Base-by-base conservation (phyloP, 2,797 vertebrate genomes). In the Lophotriccus pileatus region DNA sequence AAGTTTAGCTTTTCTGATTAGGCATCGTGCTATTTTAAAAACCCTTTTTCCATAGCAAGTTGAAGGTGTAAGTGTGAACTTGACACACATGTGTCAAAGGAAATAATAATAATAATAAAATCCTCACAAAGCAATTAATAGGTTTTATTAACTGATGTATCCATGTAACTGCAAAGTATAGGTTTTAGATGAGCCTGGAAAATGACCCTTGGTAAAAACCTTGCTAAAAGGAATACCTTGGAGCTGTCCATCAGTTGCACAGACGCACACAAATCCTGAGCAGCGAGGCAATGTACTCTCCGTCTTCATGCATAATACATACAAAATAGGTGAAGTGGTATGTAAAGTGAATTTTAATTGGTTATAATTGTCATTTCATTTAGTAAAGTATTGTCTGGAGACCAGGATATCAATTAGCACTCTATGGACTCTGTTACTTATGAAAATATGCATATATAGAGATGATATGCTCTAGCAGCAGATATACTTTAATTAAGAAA, bases 281-380 rank as follows among this genome's bases (percentile, higher is more conserved):
- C 97, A 97, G 96, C 12, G 95, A 98, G 97, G 97, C 97, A 97
- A 97, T 91, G 97, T 95, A 93, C 97, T 98, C 97, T 98, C 97
- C 19, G 83, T 95, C 97, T 98, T 98, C 97, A 98, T 98, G 98
- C 98, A 98, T 98, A 98, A 98, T 98, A 98, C 98, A 98, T 98
- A 97, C 95, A 97, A 98, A 98, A 98, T 98, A 98, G 98, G 98
- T 98, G 97, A 98, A 98, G 97, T 97, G 96, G 97, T 97, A 98
- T 98, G 98, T 98, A 98, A 98, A 98, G 97, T 98, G 98, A 98
- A 98, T 98, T 98, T 98, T 98, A 98, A 98, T 98, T 98, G 98
- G 97, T 97, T 98, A 97, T 98, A 98, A 98, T 98, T 98, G 98
- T 98, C 98, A 98, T 98, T 98, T 98, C 98, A 98, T 98, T 98